Conservation (phyloP, 1,140 invertebrate species). For the Metaphire vulgaris region DNA sequence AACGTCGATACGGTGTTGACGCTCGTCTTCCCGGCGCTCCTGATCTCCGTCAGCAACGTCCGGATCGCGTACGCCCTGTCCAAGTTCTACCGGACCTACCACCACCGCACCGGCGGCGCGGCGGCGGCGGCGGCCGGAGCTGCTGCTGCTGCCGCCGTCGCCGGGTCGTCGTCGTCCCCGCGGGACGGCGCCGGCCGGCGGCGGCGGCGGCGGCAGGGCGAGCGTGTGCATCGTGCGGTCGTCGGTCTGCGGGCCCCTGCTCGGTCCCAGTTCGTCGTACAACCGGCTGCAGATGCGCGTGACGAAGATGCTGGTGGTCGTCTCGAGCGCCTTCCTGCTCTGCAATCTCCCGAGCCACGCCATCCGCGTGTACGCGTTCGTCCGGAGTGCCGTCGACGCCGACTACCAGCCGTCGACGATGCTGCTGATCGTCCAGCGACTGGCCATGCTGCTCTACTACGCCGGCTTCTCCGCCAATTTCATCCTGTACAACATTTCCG, state of each 20-base stretch:
- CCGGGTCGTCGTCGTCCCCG: neutral
- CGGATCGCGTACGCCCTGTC: constrained; percentile 14
- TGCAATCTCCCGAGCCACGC: constrained; percentile 64
- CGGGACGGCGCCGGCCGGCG: constrained; percentile 22
- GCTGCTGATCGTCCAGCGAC: constrained; percentile 35
- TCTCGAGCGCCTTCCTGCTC: constrained; percentile 71
- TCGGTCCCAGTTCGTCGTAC: constrained; percentile 31
- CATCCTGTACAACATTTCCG: constrained; percentile 61
- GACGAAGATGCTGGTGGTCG: constrained; percentile 72
- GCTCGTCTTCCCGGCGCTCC: constrained; percentile 35
- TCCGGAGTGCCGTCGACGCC: constrained; percentile 31
- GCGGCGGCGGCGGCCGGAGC: neutral
- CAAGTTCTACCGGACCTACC: constrained; percentile 3
- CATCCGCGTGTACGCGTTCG: constrained; percentile 43
- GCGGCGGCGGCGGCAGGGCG: constrained; percentile 12
- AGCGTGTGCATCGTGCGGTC: constrained; percentile 14
- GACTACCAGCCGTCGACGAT: constrained; percentile 19
- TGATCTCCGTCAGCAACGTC: constrained; percentile 17
- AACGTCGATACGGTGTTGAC: constrained; percentile 38
- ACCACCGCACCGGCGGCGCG: neutral
- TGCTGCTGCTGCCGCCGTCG: neutral
- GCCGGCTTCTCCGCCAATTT: constrained; percentile 81
- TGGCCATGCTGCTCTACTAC: constrained; percentile 57
- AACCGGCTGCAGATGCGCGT: constrained; percentile 61
- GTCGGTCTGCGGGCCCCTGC: constrained; percentile 23